These are phyloP conservation scores for Magallana ariakensis DNA, from an alignment of 1,140 invertebrate genomes.

Conservation along the genomic window DNA sequence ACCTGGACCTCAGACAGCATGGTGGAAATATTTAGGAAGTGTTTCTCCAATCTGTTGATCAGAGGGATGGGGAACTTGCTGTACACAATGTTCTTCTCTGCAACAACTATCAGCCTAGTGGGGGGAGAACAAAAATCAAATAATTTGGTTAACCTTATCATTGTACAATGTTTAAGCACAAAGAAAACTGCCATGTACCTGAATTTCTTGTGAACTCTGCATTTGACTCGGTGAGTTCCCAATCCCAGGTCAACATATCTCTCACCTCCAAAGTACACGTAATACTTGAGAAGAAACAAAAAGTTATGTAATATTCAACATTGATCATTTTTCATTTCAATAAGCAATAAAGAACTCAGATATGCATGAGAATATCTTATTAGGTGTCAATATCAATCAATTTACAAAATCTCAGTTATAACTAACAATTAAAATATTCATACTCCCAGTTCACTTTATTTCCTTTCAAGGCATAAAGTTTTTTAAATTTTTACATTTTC, in stretches of 20 bases:
- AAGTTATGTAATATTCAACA: neutral
- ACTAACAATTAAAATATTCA: too few species aligned
- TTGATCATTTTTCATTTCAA: too few species aligned
- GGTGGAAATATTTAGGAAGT: slow-evolving; percentile 72
- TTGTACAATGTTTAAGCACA: neutral
- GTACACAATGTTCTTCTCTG: slow-evolving; percentile 75
- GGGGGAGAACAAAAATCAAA: slow-evolving; percentile 25
- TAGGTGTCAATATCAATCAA: too few species aligned
- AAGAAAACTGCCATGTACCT: slow-evolving; percentile 45
- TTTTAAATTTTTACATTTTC: too few species aligned
- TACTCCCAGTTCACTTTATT: too few species aligned
- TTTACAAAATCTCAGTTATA: too few species aligned
- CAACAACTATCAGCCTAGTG: slow-evolving; percentile 74
- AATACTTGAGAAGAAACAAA: slow-evolving; percentile 69
- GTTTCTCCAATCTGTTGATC: slow-evolving; percentile 77
- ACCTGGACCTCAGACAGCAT: slow-evolving; percentile 68
- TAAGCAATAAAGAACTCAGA: too few species aligned
- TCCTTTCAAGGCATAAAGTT: too few species aligned
- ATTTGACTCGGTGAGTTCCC: slow-evolving; percentile 77
- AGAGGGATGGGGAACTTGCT: slow-evolving; percentile 77
- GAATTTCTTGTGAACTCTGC: slow-evolving; percentile 75
- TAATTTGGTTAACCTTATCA: too few species aligned
- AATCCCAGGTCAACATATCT: slow-evolving; percentile 77
- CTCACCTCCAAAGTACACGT: slow-evolving; percentile 73
- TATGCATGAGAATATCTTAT: too few species aligned